Evolutionary conservation across 2,113 vertebrate species (phyloP), one percentile per base, ranked within the genome.

Genomic region (Salvelinus sp.): DNA sequence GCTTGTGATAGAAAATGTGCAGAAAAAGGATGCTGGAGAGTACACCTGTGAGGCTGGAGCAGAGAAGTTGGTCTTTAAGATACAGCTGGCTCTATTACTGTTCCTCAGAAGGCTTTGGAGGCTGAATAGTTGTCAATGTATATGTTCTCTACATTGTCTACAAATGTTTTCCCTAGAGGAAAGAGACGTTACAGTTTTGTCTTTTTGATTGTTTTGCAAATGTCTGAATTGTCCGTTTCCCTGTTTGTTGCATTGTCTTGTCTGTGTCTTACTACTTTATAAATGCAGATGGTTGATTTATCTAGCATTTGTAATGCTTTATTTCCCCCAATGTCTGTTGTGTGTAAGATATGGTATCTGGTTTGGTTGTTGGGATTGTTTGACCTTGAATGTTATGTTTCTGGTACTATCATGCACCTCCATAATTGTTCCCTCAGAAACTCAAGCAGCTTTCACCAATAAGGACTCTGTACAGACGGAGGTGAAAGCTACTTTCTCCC

Each of bases 1-100:
- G 68, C 90, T 97, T 86, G 86, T 94, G 69, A 30, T 97, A 6
- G 92, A 93, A 69, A 93, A 93, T 63, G 91, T 91, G 80, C 93
- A 95, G 88, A 94, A 88, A 87, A 94, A 84, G 22, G 94, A 96
- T 69, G 91, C 87, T 47, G 95, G 95, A 76, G 92, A 95, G 63
- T 96, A 96, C 27, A 94, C 4, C 70, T 96, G 95, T 27, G 94
- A 95, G 80, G 91, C 91, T 70, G 93, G 85, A 18, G 91, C 84
- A 23, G 94, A 96, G 72, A 95, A 92, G 60, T 69, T 95, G 73
- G 82, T 83, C 33, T 96, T 95, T 85, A 94, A 87, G 69, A 58
- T 96, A 74, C 62, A 72, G 38, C 38, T 44, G 38, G 38, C 33
- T 60, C 5, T 18, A 14, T 16, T 16, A 20, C 7, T 73, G 20